A percentile compares a stretch with the other conserved stretches of the same genome.
Evolutionary conservation across 1,140 invertebrate species (phyloP).

Genomic region (Temnothorax nylanderi): DNA sequence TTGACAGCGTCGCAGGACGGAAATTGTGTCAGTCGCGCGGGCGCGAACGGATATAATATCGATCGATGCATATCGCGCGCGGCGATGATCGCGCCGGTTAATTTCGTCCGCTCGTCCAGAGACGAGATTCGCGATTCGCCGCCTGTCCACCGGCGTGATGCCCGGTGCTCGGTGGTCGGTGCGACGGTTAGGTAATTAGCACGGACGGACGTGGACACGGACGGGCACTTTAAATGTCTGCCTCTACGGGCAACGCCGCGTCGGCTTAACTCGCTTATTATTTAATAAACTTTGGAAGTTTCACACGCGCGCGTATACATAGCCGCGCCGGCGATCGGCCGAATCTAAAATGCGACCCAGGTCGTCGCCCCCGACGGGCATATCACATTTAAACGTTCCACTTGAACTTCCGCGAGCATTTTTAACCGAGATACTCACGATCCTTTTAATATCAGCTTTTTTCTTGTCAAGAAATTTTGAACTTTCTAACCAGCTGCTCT

Average conservation of each 20-base stretch:
- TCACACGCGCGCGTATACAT: background rate
- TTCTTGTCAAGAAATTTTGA: background rate
- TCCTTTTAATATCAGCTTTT: background rate
- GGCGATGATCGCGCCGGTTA: slow-evolving; percentile 45
- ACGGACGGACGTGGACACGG: slow-evolving; percentile 81
- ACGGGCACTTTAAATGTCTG: slow-evolving; percentile 82
- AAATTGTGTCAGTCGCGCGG: slow-evolving; percentile 62
- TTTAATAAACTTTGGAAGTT: slow-evolving; percentile 76
- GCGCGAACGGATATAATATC: slow-evolving; percentile 29
- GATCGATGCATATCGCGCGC: slow-evolving; percentile 24
- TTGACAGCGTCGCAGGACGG: slow-evolving; percentile 48
- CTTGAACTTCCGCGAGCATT: background rate
- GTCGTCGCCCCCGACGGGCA: slow-evolving; percentile 20
- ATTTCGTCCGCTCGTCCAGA: slow-evolving; percentile 56
- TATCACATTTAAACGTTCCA: slow-evolving; percentile 18
- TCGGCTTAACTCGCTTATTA: slow-evolving; percentile 77
- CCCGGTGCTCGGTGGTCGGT: slow-evolving; percentile 56
- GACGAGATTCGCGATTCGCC: slow-evolving; percentile 73
- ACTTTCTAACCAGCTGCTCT: background rate
- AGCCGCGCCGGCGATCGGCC: slow-evolving; percentile 21
- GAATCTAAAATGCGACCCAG: slow-evolving; percentile 44
- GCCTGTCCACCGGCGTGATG: slow-evolving; percentile 61
- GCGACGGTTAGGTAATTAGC: slow-evolving; percentile 76
- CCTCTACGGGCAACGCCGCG: slow-evolving; percentile 66
- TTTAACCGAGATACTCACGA: background rate